Percentiles rank a stretch among this genome's conserved stretches.
phyloP scores from a whole-genome alignment of 2,113 vertebrate genomes.

The Ifrita kowaldi region DNA sequence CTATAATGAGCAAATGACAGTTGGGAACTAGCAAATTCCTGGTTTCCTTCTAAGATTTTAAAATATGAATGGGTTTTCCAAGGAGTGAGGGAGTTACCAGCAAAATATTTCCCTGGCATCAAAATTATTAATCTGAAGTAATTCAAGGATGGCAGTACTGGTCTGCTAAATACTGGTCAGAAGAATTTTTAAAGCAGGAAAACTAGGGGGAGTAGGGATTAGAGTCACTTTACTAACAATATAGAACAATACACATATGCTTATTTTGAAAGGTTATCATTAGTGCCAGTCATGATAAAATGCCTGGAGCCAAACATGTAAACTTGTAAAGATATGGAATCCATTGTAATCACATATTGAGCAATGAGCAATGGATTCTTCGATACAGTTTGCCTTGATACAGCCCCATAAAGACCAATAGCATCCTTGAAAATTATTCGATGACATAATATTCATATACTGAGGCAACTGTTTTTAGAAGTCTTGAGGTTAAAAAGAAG shows the following conservation, averaged over 20 bases:
- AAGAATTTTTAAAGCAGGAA: not conserved
- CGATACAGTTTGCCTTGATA: not conserved
- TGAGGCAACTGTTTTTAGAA: not conserved
- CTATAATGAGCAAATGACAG: not conserved
- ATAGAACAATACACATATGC: not conserved
- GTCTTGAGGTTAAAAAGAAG: not conserved
- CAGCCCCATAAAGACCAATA: not conserved
- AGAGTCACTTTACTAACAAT: not conserved
- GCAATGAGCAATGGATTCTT: not conserved
- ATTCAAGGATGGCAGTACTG: not conserved
- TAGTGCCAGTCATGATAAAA: not conserved
- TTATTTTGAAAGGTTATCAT: not conserved
- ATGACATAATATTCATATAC: not conserved
- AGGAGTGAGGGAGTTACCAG: not conserved
- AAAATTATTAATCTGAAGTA: not conserved
- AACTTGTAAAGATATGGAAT: not conserved
- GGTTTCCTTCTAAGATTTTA: not conserved
- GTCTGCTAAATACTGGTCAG: not conserved
- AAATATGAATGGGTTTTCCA: not conserved
- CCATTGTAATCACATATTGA: not conserved
- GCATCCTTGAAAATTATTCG: not conserved
- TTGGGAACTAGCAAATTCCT: not conserved
- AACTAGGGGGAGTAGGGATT: not conserved
- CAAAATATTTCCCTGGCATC: not conserved
- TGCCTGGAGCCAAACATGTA: not conserved